phyloP scores from a whole-genome alignment of 2,888 invertebrate species.

The Tenthredo livida region DNA sequence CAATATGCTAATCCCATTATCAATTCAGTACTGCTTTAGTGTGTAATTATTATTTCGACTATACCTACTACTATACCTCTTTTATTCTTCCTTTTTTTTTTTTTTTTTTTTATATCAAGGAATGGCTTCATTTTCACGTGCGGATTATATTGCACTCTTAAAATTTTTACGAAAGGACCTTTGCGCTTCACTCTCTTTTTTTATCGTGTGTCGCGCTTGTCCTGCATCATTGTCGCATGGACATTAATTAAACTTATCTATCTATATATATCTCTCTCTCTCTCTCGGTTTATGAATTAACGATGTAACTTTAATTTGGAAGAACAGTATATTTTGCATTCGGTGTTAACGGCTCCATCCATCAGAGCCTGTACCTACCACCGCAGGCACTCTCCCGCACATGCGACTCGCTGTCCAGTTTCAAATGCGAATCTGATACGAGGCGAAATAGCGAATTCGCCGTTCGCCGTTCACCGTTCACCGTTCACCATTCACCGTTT shows the following conservation, averaged over 20 bases:
- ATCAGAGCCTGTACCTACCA: conserved; percentile 40
- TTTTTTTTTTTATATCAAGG: neutral
- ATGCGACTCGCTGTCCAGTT: conserved; percentile 27
- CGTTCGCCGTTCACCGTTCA: conserved; percentile 19
- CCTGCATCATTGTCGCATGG: no score
- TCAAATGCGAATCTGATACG: conserved; percentile 38
- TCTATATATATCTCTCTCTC: neutral
- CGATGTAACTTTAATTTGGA: conserved; percentile 15
- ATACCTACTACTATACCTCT: neutral
- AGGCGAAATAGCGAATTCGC: conserved; percentile 42
- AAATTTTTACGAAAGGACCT: neutral
- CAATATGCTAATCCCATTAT: conserved; percentile 13
- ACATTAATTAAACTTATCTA: no score
- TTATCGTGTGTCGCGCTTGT: no score
- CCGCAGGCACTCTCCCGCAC: conserved; percentile 34
- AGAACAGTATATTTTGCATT: conserved; percentile 38
- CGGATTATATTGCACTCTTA: neutral
- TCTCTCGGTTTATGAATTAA: neutral
- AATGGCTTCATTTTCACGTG: neutral
- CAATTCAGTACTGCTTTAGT: neutral
- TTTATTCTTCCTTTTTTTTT: neutral
- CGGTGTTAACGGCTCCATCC: conserved; percentile 50
- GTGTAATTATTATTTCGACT: neutral
- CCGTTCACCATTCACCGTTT: conserved; percentile 25
- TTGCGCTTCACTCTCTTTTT: neutral